phyloP scores from a whole-genome alignment of 1,140 invertebrate genomes.

The Drosophila watanabei region DNA sequence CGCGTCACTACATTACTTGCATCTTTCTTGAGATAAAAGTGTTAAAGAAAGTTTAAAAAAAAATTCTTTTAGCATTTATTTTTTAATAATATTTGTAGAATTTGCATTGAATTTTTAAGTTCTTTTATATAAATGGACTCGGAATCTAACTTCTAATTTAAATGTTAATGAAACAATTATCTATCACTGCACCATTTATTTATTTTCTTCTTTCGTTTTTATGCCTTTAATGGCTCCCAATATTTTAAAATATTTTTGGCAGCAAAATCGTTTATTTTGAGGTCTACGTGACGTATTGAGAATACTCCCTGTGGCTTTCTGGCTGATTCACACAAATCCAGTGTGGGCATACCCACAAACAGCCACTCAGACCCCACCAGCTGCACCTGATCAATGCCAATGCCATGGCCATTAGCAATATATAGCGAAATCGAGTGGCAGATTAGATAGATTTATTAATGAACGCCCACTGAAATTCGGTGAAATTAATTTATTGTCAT shows the following conservation, averaged over 20 bases:
- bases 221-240: not conserved
- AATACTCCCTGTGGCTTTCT: slow-evolving; percentile 46
- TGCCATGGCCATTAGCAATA: slow-evolving; percentile 23
- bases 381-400: slow-evolving; percentile 50
- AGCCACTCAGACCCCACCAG: not conserved
- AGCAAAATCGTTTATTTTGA: not conserved
- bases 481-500: not conserved
- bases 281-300: slow-evolving; percentile 74
- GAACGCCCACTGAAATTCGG: slow-evolving; percentile 12
- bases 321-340: slow-evolving; percentile 33
- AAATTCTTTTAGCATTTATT: not conserved
- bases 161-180: not conserved
- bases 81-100: not conserved
- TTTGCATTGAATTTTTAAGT: not conserved
- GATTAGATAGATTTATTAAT: slow-evolving; percentile 43
- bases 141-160: not conserved
- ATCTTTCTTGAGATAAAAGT: not conserved
- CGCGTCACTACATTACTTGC: not conserved
- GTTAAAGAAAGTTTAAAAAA: too few species aligned
- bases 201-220: not conserved
- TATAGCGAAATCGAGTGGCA: slow-evolving; percentile 18
- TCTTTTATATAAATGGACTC: not conserved
- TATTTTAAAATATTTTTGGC: slow-evolving; percentile 25
- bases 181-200: not conserved
- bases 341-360: slow-evolving; percentile 21